These are phyloP conservation scores for Lamproptera curius DNA, from an alignment of 2,888 invertebrate species.

Conservation along the genomic window DNA sequence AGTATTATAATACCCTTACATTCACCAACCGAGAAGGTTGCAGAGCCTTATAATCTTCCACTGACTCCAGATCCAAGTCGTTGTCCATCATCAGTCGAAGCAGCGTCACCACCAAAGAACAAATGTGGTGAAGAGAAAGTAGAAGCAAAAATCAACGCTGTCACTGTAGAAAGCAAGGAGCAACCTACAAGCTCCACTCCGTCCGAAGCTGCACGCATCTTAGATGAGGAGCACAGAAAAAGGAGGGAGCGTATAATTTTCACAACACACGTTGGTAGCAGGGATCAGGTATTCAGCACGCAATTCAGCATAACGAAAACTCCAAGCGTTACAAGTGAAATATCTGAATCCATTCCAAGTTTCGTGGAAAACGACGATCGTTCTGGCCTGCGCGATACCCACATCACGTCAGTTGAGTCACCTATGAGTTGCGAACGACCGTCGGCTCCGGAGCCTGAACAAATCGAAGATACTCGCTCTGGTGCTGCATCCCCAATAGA, in stretches of 20 bases:
- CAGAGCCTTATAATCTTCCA: slow-evolving; percentile 24
- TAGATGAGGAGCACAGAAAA: slow-evolving; percentile 32
- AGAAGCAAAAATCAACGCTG: slow-evolving; percentile 5
- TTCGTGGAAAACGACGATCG: slow-evolving; percentile 79
- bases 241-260: slow-evolving; percentile 77
- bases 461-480: neutral
- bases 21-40: slow-evolving; percentile 60
- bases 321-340: slow-evolving; percentile 80
- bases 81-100: slow-evolving; percentile 11
- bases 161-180: slow-evolving; percentile 10
- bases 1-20: slow-evolving; percentile 77
- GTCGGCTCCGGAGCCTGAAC: slow-evolving; percentile 31
- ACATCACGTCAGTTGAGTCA: slow-evolving; percentile 25
- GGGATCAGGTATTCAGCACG: slow-evolving; percentile 83
- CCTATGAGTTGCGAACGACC: slow-evolving; percentile 25
- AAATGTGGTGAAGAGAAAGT: slow-evolving; percentile 17
- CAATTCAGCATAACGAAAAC: slow-evolving; percentile 82
- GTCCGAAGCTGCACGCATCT: slow-evolving; percentile 15
- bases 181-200: slow-evolving; percentile 7
- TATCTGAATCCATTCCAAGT: slow-evolving; percentile 69
- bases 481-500: neutral
- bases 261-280: slow-evolving; percentile 82
- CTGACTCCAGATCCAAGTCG: slow-evolving; percentile 10
- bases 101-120: slow-evolving; percentile 13
- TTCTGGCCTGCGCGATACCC: slow-evolving; percentile 29